Evolutionary conservation across 2,888 invertebrate species (phyloP).

Genomic region (Metallyticus violacea): DNA sequence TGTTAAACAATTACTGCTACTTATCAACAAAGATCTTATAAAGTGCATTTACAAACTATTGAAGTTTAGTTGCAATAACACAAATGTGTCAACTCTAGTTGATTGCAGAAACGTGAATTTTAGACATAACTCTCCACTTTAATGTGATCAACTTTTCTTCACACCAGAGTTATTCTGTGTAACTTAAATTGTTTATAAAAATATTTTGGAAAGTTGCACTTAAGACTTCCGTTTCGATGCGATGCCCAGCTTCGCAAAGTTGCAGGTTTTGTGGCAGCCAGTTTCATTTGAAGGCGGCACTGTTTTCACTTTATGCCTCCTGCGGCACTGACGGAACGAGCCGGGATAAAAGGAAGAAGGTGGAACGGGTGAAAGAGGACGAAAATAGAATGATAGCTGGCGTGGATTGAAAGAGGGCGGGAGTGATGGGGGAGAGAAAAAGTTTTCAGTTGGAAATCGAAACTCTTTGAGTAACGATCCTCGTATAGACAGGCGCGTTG

Average conservation of each 20-base stretch:
- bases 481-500: not conserved
- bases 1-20: too few relatives aligned
- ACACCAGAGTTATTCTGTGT: too few relatives aligned
- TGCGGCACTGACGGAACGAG: not conserved
- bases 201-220: too few relatives aligned
- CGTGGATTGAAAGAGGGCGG: not conserved
- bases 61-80: too few relatives aligned
- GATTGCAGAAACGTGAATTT: too few relatives aligned
- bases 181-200: too few relatives aligned
- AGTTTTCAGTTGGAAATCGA: not conserved
- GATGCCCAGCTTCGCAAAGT: not conserved
- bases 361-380: not conserved
- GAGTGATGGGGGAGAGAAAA: not conserved
- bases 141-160: too few relatives aligned
- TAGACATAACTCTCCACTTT: too few relatives aligned
- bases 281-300: not conserved
- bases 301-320: not conserved
- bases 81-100: too few relatives aligned
- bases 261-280: not conserved
- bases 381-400: not conserved
- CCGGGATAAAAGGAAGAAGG: not conserved
- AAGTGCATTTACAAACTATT: too few relatives aligned
- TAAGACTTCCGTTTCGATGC: not conserved
- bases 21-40: too few relatives aligned
- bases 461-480: slow-evolving; percentile 14